phyloP scores from a whole-genome alignment of 2,113 vertebrate species.

The Osmerus eperlanus region DNA sequence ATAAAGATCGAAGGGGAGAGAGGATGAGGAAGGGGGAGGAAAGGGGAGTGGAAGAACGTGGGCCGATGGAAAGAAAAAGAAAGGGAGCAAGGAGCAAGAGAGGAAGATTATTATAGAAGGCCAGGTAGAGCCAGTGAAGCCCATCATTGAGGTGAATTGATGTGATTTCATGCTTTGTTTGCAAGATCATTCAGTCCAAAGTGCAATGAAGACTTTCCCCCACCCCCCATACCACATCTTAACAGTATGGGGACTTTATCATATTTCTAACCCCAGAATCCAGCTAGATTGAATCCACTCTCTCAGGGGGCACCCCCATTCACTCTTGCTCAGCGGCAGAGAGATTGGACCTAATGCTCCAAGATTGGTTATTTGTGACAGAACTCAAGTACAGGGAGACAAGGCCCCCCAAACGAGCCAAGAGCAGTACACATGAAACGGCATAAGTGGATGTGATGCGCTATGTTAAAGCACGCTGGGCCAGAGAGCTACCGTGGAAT shows the following conservation, averaged over 20 bases:
- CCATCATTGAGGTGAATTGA: constrained; percentile 72
- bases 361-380: constrained; percentile 71
- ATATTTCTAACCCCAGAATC: constrained; percentile 75
- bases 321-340: constrained; percentile 54
- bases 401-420: constrained; percentile 48
- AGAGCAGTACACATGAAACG: constrained; percentile 57
- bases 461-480: constrained; percentile 46
- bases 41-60: constrained; percentile 46
- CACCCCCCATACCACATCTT: constrained; percentile 72
- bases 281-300: constrained; percentile 73
- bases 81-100: constrained; percentile 57
- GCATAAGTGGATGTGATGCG: constrained; percentile 49
- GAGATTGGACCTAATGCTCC: constrained; percentile 67
- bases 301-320: constrained; percentile 67
- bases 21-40: constrained; percentile 56
- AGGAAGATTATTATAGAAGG: constrained; percentile 77
- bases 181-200: constrained; percentile 78
- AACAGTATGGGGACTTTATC: constrained; percentile 73
- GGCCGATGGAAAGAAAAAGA: constrained; percentile 33
- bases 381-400: constrained; percentile 50
- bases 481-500: constrained; percentile 45
- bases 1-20: constrained; percentile 55
- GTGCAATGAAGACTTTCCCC: constrained; percentile 78
- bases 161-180: constrained; percentile 74
- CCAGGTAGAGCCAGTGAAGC: constrained; percentile 81